phyloP scores from a whole-genome alignment of 2,888 invertebrate species.

The Scotopteryx bipunctaria region DNA sequence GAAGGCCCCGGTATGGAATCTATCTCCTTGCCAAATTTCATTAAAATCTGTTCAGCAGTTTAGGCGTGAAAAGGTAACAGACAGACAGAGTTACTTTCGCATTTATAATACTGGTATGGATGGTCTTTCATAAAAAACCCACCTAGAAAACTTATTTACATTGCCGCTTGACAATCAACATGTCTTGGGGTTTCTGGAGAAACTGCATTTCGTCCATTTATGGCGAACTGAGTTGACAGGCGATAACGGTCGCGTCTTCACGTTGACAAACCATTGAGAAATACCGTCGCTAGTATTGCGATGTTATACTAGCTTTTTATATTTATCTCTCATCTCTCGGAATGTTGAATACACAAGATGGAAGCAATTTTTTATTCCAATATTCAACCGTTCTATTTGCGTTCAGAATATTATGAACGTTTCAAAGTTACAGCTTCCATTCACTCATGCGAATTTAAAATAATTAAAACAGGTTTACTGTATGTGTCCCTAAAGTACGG shows the following conservation, averaged over 20 bases:
- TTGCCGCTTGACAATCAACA: slow-evolving; percentile 46
- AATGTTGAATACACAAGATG: background rate
- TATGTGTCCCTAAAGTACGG: too few relatives aligned
- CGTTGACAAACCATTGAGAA: slow-evolving; percentile 37
- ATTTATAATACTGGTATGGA: too few relatives aligned
- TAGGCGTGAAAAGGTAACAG: too few relatives aligned
- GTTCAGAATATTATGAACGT: slow-evolving; percentile 14
- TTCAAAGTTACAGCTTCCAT: slow-evolving; percentile 14
- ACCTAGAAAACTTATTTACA: slow-evolving; percentile 51
- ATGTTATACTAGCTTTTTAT: slow-evolving; percentile 26
- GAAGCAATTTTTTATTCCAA: background rate
- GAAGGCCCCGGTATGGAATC: too few relatives aligned
- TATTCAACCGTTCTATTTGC: slow-evolving; percentile 13
- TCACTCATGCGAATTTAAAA: too few relatives aligned
- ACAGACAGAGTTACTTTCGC: too few relatives aligned
- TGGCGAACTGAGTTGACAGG: slow-evolving; percentile 32
- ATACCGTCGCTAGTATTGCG: slow-evolving; percentile 16
- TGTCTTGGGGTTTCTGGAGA: slow-evolving; percentile 54
- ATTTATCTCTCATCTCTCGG: slow-evolving; percentile 1
- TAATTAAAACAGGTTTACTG: too few relatives aligned
- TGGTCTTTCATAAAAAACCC: slow-evolving; percentile 16
- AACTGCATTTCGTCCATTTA: slow-evolving; percentile 52
- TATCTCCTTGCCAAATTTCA: too few relatives aligned
- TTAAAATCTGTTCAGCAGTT: too few relatives aligned
- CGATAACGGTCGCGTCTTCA: slow-evolving; percentile 43